A percentile compares a stretch with the other conserved stretches of the same genome.
These are phyloP conservation scores for Antechinus flavipes DNA, from an alignment of 2,113 vertebrate species.

Conservation along the genomic window DNA sequence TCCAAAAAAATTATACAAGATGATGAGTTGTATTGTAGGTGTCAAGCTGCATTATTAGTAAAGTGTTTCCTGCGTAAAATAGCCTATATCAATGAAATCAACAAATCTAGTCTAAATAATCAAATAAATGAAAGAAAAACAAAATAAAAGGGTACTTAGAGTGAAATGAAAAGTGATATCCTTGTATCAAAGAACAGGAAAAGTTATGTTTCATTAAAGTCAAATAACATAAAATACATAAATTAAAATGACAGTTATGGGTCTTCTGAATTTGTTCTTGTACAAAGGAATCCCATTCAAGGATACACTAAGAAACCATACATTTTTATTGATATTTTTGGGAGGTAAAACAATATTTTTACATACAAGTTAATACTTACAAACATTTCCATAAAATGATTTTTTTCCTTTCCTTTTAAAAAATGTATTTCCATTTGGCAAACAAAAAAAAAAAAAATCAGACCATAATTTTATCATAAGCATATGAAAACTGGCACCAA, in stretches of 20 bases:
- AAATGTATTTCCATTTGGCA: slow-evolving; percentile 53
- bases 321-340: slow-evolving; percentile 74
- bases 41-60: not conserved
- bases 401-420: slow-evolving; percentile 44
- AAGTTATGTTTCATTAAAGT: slow-evolving; percentile 5
- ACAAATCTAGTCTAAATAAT: not conserved
- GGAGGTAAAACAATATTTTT: slow-evolving; percentile 56
- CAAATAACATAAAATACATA: slow-evolving; percentile 21
- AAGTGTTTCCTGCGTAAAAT: not conserved
- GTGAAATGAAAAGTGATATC: slow-evolving; percentile 31
- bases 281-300: slow-evolving; percentile 68
- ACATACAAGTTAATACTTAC: slow-evolving; percentile 63
- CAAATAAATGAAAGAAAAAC: not conserved
- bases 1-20: not conserved
- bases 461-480: slow-evolving; percentile 57
- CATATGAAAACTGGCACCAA: slow-evolving; percentile 46
- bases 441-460: slow-evolving; percentile 48
- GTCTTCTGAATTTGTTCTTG: slow-evolving; percentile 24
- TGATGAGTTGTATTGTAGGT: not conserved
- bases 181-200: not conserved
- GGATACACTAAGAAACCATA: slow-evolving; percentile 58
- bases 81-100: not conserved
- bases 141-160: not conserved
- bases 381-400: slow-evolving; percentile 66
- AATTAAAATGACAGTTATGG: slow-evolving; percentile 46